These are phyloP conservation scores for Sus scrofa DNA, from an alignment of 2,113 vertebrate genomes.

Conservation along the genomic window DNA sequence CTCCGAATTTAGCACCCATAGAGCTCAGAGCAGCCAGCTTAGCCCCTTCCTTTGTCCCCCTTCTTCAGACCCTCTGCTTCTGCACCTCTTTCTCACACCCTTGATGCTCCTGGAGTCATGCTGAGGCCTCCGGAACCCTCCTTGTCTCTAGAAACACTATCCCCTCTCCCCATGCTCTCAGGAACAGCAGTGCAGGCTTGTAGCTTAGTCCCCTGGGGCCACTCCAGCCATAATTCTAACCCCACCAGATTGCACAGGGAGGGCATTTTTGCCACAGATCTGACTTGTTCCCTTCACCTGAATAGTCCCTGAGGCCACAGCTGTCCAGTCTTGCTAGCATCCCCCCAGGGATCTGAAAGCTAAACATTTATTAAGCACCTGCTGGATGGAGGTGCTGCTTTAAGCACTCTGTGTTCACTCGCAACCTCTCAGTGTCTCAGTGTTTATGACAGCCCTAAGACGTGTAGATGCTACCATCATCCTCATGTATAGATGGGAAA, in stretches of 20 bases:
- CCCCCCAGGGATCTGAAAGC: background rate
- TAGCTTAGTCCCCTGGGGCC: background rate
- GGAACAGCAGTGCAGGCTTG: background rate
- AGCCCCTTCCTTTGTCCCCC: background rate
- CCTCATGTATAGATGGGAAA: background rate
- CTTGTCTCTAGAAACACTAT: background rate
- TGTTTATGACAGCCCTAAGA: background rate
- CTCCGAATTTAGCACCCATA: background rate
- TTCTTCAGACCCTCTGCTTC: background rate
- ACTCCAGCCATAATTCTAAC: background rate
- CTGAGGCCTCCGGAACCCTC: too few relatives aligned
- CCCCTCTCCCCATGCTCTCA: background rate
- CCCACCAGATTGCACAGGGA: background rate
- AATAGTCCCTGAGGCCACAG: background rate
- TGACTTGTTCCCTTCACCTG: background rate
- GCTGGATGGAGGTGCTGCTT: background rate
- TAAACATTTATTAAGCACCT: conserved; percentile 2
- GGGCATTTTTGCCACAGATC: background rate
- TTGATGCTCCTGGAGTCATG: background rate
- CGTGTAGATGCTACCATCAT: background rate
- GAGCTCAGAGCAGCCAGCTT: background rate
- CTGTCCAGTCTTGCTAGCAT: background rate
- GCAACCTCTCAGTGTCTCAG: background rate
- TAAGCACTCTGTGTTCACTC: background rate
- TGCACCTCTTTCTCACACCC: background rate